A percentile compares a stretch with the other conserved stretches of the same genome.
Conservation (phyloP, 2,888 invertebrate genomes). For the Microplitis deprimator region DNA sequence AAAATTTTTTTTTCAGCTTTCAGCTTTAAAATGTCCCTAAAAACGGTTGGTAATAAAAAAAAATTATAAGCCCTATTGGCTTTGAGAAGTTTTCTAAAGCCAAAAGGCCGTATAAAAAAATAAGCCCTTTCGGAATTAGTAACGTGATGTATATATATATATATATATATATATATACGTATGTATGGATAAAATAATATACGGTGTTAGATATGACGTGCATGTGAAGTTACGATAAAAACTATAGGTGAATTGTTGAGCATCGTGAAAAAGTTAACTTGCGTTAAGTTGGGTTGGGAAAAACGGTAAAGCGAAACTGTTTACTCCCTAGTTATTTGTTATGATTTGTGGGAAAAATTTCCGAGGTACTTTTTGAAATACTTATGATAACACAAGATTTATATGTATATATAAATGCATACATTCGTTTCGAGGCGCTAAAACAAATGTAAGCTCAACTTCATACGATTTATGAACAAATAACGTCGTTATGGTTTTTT, state of each 20-base stretch:
- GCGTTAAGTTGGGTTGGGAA: not conserved
- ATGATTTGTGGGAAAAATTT: slow-evolving; percentile 1
- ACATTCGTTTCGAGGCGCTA: not conserved
- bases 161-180: not conserved
- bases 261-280: not conserved
- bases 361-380: slow-evolving; percentile 6
- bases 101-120: too few relatives aligned
- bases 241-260: not conserved
- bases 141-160: too few relatives aligned
- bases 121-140: too few relatives aligned
- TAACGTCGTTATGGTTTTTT: not conserved
- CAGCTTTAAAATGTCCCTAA: too few relatives aligned
- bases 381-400: not conserved
- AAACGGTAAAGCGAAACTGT: not conserved
- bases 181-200: not conserved
- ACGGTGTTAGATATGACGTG: not conserved
- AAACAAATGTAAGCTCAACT: not conserved
- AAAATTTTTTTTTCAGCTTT: too few relatives aligned
- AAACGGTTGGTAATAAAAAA: too few relatives aligned
- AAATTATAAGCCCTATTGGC: too few relatives aligned
- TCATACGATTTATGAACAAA: not conserved
- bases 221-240: slow-evolving; percentile 2
- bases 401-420: not conserved
- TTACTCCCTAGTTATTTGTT: slow-evolving; percentile 7
- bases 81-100: too few relatives aligned